These are phyloP conservation scores for Crotalus helleri DNA, from an alignment of 2,113 vertebrate species.

Conservation along the genomic window DNA sequence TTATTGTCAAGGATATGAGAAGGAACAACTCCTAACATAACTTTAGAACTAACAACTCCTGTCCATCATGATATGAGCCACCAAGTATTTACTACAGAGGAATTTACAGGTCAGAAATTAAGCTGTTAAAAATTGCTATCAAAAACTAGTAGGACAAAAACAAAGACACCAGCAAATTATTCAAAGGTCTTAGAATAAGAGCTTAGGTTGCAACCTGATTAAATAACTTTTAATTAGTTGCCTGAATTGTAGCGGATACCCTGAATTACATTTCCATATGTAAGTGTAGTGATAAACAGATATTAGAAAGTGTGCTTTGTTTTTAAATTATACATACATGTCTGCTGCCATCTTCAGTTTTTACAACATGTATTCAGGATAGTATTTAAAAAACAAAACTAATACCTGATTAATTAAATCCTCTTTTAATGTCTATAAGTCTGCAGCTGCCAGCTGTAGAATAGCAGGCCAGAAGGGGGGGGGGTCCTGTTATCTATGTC, in stretches of 20 bases:
- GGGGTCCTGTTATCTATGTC: neutral
- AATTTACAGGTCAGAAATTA: neutral
- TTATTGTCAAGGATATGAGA: neutral
- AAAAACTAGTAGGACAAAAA: conserved; percentile 15
- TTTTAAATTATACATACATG: neutral
- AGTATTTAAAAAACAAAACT: neutral
- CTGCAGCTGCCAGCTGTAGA: neutral
- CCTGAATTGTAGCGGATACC: neutral
- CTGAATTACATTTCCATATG: neutral
- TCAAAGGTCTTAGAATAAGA: neutral
- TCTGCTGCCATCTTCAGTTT: neutral
- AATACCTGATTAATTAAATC: neutral
- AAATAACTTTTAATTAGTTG: neutral
- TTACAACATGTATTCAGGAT: neutral
- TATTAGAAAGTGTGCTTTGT: neutral
- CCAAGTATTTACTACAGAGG: neutral
- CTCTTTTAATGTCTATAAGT: neutral
- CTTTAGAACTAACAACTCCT: neutral
- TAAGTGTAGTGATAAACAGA: neutral
- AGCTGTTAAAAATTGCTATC: neutral
- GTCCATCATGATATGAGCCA: neutral
- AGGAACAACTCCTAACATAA: neutral
- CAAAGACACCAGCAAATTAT: neutral
- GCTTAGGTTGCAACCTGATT: neutral
- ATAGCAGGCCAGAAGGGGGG: neutral